These are phyloP conservation scores for Embidobia sp. DNA, from an alignment of 2,888 invertebrate genomes.

Conservation along the genomic window DNA sequence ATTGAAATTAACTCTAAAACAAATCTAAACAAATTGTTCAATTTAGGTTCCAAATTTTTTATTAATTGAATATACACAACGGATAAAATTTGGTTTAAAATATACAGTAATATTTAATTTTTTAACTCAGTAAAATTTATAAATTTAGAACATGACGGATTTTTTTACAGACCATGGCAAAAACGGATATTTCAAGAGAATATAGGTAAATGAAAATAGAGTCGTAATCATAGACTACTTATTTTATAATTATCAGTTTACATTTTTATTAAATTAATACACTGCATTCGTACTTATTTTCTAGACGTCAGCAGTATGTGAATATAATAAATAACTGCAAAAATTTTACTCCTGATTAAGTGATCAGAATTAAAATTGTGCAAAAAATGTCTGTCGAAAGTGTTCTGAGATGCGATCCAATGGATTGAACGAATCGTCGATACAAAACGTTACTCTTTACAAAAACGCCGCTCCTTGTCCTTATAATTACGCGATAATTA, in stretches of 20 bases:
- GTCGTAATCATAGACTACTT: too few species aligned
- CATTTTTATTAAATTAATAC: slow-evolving; percentile 67
- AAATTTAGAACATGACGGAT: too few species aligned
- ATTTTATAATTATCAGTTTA: slow-evolving; percentile 68
- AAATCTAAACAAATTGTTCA: too few species aligned
- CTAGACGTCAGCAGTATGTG: slow-evolving; percentile 15
- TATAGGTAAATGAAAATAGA: slow-evolving; percentile 69
- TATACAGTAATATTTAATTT: too few species aligned
- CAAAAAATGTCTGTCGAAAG: neutral
- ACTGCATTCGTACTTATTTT: slow-evolving; percentile 28
- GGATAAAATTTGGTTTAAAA: too few species aligned
- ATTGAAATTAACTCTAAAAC: too few species aligned
- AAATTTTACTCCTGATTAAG: slow-evolving; percentile 3
- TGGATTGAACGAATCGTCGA: neutral
- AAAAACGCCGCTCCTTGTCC: neutral
- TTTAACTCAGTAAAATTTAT: too few species aligned
- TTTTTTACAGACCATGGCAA: too few species aligned
- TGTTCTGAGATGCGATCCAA: neutral
- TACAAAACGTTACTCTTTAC: slow-evolving; percentile 31
- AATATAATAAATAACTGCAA: slow-evolving; percentile 51
- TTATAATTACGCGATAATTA: too few species aligned
- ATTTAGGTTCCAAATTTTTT: too few species aligned
- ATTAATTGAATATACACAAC: too few species aligned
- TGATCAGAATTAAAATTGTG: slow-evolving; percentile 1
- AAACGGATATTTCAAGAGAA: too few species aligned